Percentiles rank a stretch among this genome's conserved stretches.
Conservation (phyloP, 2,888 invertebrate genomes). For the Caenorhabditis virilis region DNA sequence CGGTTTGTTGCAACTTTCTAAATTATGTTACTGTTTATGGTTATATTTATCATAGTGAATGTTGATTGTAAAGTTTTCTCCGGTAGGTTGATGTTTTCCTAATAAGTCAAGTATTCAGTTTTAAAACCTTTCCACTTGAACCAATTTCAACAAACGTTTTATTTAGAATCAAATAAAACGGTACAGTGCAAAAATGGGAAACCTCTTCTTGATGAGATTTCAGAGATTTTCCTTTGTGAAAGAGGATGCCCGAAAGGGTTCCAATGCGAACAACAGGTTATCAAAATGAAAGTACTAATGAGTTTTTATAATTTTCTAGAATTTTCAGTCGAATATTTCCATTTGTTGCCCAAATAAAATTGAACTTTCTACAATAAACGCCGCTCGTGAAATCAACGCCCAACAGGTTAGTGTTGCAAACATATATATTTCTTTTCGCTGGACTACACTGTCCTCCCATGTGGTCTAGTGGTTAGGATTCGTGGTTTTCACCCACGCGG, state of each 20-base stretch:
- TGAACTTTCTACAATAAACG: neutral
- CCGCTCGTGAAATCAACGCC: neutral
- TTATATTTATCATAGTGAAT: constrained; percentile 7
- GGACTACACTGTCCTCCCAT: constrained; percentile 58
- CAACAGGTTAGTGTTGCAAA: too few relatives aligned
- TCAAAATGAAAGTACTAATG: too few relatives aligned
- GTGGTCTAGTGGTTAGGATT: constrained; percentile 66
- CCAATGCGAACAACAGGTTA: constrained; percentile 25
- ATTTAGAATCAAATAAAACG: too few relatives aligned
- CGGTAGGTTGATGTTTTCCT: too few relatives aligned
- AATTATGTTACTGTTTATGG: neutral
- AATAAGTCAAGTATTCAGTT: too few relatives aligned
- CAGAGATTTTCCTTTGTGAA: constrained; percentile 7
- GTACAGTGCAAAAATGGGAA: constrained; percentile 11
- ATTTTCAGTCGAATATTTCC: neutral
- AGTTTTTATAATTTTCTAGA: too few relatives aligned
- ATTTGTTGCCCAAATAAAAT: neutral
- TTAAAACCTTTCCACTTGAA: too few relatives aligned
- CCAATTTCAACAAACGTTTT: too few relatives aligned
- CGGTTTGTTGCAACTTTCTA: too few relatives aligned
- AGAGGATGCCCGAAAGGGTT: constrained; percentile 22
- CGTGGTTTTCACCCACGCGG: constrained; percentile 65
- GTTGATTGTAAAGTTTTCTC: too few relatives aligned
- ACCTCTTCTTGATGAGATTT: constrained; percentile 19
- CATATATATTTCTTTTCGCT: too few relatives aligned